Percentiles rank a stretch among this genome's conserved stretches.
Evolutionary conservation across 2,888 invertebrate species (phyloP).

Genomic region (Steinernema scapterisci): DNA sequence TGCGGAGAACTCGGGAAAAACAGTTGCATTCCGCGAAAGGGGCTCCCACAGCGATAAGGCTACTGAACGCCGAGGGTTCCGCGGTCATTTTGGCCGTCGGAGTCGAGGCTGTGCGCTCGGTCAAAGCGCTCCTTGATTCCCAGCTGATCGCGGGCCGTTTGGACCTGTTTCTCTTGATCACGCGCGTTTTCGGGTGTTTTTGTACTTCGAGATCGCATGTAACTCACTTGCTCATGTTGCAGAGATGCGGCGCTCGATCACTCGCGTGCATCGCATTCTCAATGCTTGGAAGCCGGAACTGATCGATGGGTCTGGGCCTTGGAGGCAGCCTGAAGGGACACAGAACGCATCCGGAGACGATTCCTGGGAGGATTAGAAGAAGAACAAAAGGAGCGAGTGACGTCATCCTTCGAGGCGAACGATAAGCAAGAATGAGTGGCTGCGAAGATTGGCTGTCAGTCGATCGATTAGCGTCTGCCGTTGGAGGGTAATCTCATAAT

Average conservation of each 20-base stretch:
- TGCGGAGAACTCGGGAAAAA: too few relatives aligned
- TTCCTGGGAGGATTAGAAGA: background rate
- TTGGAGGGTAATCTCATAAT: background rate
- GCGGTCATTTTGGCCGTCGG: background rate
- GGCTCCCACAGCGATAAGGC: background rate
- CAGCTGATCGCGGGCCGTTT: too few relatives aligned
- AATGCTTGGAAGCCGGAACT: conserved; percentile 60
- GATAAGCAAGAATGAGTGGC: background rate
- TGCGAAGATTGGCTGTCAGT: background rate
- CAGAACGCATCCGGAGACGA: conserved; percentile 44
- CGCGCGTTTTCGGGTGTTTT: background rate
- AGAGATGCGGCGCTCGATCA: conserved; percentile 43
- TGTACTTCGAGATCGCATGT: too few relatives aligned
- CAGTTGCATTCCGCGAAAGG: too few relatives aligned
- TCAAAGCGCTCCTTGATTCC: too few relatives aligned
- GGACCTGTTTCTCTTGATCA: too few relatives aligned
- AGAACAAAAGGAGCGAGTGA: background rate
- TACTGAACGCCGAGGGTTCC: too few relatives aligned
- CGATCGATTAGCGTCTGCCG: background rate
- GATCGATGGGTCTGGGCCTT: conserved; percentile 62
- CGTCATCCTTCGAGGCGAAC: background rate
- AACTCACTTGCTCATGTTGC: conserved; percentile 36
- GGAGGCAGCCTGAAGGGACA: conserved; percentile 54
- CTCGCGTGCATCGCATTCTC: conserved; percentile 47
- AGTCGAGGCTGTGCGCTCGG: background rate